Conservation (phyloP, 2,797 vertebrate species). For the Scarus forsteni region DNA sequence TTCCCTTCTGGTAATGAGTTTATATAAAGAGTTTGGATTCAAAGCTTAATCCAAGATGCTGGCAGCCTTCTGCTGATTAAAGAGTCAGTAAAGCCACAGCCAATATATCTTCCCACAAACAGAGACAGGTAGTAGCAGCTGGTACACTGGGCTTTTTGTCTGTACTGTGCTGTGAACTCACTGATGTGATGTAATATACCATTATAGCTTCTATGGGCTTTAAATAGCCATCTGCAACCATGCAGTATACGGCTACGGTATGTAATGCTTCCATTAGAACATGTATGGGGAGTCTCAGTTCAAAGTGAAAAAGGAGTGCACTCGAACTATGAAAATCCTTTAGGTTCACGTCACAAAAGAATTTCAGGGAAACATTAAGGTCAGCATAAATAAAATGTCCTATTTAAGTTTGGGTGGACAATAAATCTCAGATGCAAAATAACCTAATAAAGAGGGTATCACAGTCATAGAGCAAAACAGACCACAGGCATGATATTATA, state of each 20-base stretch:
- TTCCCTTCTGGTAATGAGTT: constrained; percentile 41
- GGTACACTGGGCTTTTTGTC: constrained; percentile 36
- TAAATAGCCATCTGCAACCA: constrained; percentile 46
- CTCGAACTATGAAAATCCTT: no score
- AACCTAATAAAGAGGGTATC: no score
- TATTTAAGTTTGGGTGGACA: no score
- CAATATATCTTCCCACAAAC: constrained; percentile 32
- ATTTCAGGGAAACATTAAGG: no score
- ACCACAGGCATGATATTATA: no score
- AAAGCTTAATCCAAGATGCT: constrained; percentile 24
- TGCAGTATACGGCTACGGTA: neutral
- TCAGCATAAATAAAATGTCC: no score
- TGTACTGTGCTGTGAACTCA: constrained; percentile 25
- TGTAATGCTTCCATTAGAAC: constrained; percentile 17
- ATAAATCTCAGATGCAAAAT: no score
- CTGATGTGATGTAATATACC: constrained; percentile 41
- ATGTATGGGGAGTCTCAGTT: neutral
- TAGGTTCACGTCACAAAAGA: no score
- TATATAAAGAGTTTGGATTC: constrained; percentile 30
- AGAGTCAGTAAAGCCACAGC: constrained; percentile 20
- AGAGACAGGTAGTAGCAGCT: constrained; percentile 51
- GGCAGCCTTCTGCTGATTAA: constrained; percentile 5
- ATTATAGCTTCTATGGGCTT: constrained; percentile 41
- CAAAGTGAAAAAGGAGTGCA: no score
- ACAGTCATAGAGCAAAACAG: no score